Evolutionary conservation across 2,888 invertebrate species (phyloP).

Genomic region (Acronicta leporina): DNA sequence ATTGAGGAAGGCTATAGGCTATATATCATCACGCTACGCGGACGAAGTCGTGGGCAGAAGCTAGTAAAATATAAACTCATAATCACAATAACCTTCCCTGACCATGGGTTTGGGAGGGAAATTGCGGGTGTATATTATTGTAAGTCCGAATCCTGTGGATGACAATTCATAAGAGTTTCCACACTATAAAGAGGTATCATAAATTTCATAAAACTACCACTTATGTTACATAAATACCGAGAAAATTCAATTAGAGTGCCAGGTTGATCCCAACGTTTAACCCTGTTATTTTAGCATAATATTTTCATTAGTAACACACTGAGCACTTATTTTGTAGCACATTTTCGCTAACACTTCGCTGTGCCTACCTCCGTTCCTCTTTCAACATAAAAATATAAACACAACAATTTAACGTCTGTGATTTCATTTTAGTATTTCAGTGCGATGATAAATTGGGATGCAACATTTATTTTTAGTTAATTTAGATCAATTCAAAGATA

Average conservation of each 20-base stretch:
- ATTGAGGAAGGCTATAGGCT: too few species aligned
- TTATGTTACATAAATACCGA: not conserved
- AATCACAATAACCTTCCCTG: too few species aligned
- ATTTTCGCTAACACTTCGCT: not conserved
- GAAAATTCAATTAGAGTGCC: not conserved
- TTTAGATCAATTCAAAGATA: not conserved
- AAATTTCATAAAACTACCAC: too few species aligned
- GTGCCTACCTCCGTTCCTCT: constrained; percentile 7
- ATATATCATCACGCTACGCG: too few species aligned
- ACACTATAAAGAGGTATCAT: too few species aligned
- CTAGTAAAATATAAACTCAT: too few species aligned
- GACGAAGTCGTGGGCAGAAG: too few species aligned
- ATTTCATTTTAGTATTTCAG: not conserved
- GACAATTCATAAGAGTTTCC: too few species aligned
- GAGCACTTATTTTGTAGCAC: not conserved
- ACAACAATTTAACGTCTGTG: not conserved
- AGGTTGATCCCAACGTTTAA: constrained; percentile 7
- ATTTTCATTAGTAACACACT: not conserved
- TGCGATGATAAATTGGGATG: not conserved
- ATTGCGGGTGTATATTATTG: too few species aligned
- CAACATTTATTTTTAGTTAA: not conserved
- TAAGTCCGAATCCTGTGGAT: too few species aligned
- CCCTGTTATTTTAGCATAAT: constrained; percentile 22
- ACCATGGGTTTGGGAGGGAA: too few species aligned
- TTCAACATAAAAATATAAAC: constrained; percentile 6